phyloP scores from a whole-genome alignment of 2,113 vertebrate species.

The Dendrocopos noguchii region DNA sequence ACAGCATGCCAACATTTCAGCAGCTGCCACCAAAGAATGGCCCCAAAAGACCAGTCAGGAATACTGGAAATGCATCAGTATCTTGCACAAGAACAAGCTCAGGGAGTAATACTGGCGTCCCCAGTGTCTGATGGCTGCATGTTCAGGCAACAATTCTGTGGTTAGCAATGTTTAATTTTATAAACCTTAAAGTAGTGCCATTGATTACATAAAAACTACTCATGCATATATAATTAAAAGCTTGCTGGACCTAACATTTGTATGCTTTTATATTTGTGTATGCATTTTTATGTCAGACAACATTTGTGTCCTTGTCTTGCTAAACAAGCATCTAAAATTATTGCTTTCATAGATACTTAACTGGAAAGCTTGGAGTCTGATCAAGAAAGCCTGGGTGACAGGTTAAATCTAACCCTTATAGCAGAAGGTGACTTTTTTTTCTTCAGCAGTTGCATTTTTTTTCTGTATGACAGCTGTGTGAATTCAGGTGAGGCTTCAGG shows the following conservation, averaged over 20 bases:
- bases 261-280: neutral
- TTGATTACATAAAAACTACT: conserved; percentile 35
- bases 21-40: neutral
- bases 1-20: neutral
- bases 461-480: neutral
- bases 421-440: neutral
- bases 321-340: conserved; percentile 10
- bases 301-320: neutral
- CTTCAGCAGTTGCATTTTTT: neutral
- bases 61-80: neutral
- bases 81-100: neutral
- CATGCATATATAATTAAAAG: neutral
- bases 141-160: neutral
- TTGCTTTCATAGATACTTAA: neutral
- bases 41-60: neutral
- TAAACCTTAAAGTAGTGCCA: neutral
- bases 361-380: neutral
- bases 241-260: neutral
- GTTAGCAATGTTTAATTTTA: neutral
- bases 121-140: neutral
- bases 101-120: neutral
- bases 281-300: neutral
- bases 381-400: neutral
- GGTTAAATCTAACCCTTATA: neutral
- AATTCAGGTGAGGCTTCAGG: neutral